Base-by-base conservation (phyloP, 2,888 invertebrate genomes). In the Augiades crinisus region DNA sequence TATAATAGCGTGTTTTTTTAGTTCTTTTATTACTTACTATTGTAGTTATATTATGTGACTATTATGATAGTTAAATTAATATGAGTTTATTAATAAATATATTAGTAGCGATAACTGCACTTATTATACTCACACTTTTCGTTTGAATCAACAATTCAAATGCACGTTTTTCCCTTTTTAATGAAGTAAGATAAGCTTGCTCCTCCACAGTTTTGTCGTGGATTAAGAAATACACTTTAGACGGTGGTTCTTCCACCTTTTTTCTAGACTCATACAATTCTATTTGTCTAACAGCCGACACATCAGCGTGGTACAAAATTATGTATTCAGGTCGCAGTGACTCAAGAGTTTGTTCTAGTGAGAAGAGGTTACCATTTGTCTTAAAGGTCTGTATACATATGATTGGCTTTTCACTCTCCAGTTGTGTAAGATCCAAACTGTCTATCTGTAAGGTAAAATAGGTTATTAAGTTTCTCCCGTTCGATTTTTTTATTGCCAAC, bases 201-300 rank as follows among this genome's bases (percentile, higher is more conserved):
- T 99, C 99, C 83, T 99, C 99, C 0, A 98, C 96, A 5, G 99
- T 99, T 55, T 95, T 95, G 6, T 94, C 94, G 75, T 98, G 98
- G 60, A 98, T 92, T 41, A 99, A 77, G 68, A 98, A 97, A 79
- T 96, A 99, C 5, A 99, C 94, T 67, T 94, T 93, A 3, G 94
- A 75, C 10, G 85, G 74, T 0, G 91, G 77, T 6, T 90, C 88
- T 1, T 81, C 75, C 0, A 70, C 57, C 34, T 81, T 75, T 55
- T 92, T 90, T 19, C 92, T 90, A 17, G 92, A 91, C 72, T 94
- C 96, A 69, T 92, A 96, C 57, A 97, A 92, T 90, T 99, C 99
- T 52, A 99, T 92, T 78, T 98, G 96, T 16, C 99, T 89, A 5
- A 99, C 94, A 14, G 96, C 94, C 0, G 95, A 92, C 59, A 99